These are phyloP conservation scores for Philereme transversata DNA, from an alignment of 2,888 invertebrate genomes.

Conservation along the genomic window DNA sequence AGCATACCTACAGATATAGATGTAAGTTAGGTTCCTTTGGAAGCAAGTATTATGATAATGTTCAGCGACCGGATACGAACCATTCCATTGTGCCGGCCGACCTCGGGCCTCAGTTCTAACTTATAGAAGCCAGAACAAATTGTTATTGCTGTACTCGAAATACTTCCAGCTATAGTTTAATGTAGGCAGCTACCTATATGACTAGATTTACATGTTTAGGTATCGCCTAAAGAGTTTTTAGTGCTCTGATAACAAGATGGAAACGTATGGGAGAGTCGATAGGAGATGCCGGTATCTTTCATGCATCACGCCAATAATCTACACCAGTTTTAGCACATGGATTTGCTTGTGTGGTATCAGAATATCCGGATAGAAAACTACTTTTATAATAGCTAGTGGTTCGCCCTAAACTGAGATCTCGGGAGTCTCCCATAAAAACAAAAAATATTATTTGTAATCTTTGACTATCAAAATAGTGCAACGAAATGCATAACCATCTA, in stretches of 20 bases:
- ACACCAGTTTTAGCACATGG: no score
- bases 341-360: no score
- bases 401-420: no score
- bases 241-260: neutral
- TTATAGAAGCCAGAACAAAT: slow-evolving; percentile 59
- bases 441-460: no score
- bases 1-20: slow-evolving; percentile 34
- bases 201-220: neutral
- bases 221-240: neutral
- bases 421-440: no score
- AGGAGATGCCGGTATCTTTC: no score
- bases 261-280: neutral
- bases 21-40: slow-evolving; percentile 66
- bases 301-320: no score
- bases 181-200: slow-evolving; percentile 6
- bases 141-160: slow-evolving; percentile 42
- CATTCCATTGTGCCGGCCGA: slow-evolving; percentile 81
- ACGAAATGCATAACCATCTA: no score
- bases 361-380: no score
- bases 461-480: no score
- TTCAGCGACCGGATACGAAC: slow-evolving; percentile 75
- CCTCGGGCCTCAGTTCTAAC: slow-evolving; percentile 68
- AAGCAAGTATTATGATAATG: slow-evolving; percentile 79
- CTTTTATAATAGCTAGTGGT: no score
- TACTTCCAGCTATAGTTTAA: slow-evolving; percentile 26